phyloP scores from a whole-genome alignment of 2,113 vertebrate genomes.

The Carassius auratus region DNA sequence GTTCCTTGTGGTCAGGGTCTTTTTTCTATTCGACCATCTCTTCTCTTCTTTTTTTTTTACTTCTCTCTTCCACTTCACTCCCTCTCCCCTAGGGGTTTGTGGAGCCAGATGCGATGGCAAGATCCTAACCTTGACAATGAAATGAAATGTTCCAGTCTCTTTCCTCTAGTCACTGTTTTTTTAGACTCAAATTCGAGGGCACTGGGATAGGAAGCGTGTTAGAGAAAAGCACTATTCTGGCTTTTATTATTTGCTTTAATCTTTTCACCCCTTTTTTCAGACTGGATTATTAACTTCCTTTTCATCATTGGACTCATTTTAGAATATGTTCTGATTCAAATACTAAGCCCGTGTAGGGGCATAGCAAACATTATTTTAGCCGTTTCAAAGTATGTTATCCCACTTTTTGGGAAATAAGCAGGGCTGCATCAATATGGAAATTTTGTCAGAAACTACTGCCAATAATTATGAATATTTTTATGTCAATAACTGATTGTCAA shows the following conservation, averaged over 20 bases:
- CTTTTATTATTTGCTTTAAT: neutral
- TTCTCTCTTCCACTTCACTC: constrained; percentile 23
- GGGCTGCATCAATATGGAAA: neutral
- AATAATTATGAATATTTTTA: neutral
- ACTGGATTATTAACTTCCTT: neutral
- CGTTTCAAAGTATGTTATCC: neutral
- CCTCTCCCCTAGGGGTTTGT: constrained; percentile 37
- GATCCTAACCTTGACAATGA: too few relatives aligned
- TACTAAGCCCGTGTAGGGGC: neutral
- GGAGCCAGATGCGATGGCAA: too few relatives aligned
- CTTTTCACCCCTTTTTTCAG: too few relatives aligned
- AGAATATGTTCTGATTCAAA: neutral
- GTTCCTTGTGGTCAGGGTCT: too few relatives aligned
- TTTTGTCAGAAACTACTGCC: neutral
- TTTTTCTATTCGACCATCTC: constrained; percentile 11
- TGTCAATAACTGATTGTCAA: too few relatives aligned
- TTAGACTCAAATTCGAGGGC: constrained; percentile 25
- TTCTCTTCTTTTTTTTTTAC: constrained; percentile 17
- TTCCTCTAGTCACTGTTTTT: constrained; percentile 34
- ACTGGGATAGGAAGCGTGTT: constrained; percentile 5
- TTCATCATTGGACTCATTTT: neutral
- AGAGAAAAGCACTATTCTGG: neutral
- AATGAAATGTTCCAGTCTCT: too few relatives aligned
- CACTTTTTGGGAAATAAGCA: too few relatives aligned
- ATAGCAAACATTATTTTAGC: neutral